A percentile compares a stretch with the other conserved stretches of the same genome.
Conservation (phyloP, 37 sponge, comb jelly and placozoan species). For the Ianthella basta region DNA sequence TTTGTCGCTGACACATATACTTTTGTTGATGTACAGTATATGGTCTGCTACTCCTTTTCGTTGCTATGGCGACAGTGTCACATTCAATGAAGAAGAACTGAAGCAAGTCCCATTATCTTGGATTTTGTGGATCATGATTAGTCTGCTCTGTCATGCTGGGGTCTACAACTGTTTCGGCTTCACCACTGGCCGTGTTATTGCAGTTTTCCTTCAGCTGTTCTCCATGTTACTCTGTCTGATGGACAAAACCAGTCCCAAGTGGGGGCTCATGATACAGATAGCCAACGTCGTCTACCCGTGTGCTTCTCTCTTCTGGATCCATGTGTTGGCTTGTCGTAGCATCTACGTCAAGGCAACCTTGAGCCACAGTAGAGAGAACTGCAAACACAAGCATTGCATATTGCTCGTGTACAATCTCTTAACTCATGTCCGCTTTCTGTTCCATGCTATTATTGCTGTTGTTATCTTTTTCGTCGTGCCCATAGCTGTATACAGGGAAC, state of each 20-base stretch:
- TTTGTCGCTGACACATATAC: not conserved
- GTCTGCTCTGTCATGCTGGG: not conserved
- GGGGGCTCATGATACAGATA: constrained; percentile 24
- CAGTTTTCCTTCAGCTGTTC: not conserved
- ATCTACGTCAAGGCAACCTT: not conserved
- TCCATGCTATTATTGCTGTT: not conserved
- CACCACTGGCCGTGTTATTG: not conserved
- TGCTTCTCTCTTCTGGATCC: not conserved
- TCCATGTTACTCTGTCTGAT: not conserved
- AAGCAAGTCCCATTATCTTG: not conserved
- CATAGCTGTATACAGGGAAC: not conserved
- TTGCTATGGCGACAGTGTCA: constrained; percentile 12
- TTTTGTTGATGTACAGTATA: not conserved
- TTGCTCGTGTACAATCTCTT: not conserved
- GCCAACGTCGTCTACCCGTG: constrained; percentile 12
- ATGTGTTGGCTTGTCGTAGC: not conserved
- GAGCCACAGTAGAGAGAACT: not conserved
- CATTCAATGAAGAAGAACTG: not conserved
- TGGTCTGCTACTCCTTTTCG: constrained; percentile 12
- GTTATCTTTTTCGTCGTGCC: not conserved
- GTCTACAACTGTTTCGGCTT: not conserved
- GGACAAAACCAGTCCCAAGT: constrained; percentile 7
- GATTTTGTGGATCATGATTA: not conserved
- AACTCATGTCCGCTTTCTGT: not conserved
- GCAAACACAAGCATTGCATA: not conserved